Base-by-base conservation (phyloP, 2,113 vertebrate genomes). In the Amia ocellicauda region DNA sequence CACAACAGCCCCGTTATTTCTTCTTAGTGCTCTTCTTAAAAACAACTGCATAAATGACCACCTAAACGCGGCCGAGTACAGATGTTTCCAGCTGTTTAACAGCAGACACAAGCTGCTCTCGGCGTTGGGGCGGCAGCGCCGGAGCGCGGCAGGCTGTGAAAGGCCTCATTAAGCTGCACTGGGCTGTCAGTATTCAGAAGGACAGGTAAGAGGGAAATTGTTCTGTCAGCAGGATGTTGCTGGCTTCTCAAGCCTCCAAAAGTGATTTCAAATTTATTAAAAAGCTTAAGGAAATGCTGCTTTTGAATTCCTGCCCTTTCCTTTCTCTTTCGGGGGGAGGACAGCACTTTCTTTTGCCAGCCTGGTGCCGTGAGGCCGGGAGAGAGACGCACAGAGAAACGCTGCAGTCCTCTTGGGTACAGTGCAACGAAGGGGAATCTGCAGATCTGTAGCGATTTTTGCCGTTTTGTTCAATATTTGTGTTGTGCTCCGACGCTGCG, bases 21-120 rank as follows among this genome's bases (percentile, higher is more conserved):
- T 36, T 36, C 31, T 36, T 36, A 36, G 26, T 29, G 14, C 13
- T 3, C 41, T 45, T 27, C 20, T 22, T 14, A 10, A 27, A 45
- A 41, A 10, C 14, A 19, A 24, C 45, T 61, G 59, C 29, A 16
- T 29, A n/a, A 50, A 28, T 22, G 47, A 29, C 47, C 54, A 63
- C 62, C 54, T 61, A 47, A 63, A 50, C 42, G 54, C 45, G 36
- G 64, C 36, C 22, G 17, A 13, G 31, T 7, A 36, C 31, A 36
- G 31, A 36, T 36, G 57, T 51, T 23, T 73, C 74, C 68, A 69
- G 71, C 68, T 73, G 74, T 63, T 69, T 68, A 76, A 70, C 70
- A 49, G 65, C 47, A 56, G 62, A 52, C 22, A 43, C 19, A 36
- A 36, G 31, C 31, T 36, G 31, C 31, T 36, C 31, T 11, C 31